A percentile compares a stretch with the other conserved stretches of the same genome.
phyloP scores from a whole-genome alignment of 2,113 vertebrate species.

The Chaenocephalus aceratus region DNA sequence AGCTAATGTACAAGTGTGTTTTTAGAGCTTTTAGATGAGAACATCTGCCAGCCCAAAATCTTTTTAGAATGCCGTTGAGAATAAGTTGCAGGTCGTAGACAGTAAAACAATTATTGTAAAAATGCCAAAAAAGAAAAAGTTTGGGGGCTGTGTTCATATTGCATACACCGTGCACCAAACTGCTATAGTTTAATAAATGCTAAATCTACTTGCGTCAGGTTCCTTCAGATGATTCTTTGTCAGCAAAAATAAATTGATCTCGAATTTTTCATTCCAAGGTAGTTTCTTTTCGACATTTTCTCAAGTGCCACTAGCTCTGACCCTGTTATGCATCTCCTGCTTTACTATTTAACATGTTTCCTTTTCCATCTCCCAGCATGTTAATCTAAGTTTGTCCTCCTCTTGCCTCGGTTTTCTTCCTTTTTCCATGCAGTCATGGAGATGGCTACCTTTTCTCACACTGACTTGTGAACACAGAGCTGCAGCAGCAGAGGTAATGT shows the following conservation, averaged over 20 bases:
- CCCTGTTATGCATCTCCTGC: neutral
- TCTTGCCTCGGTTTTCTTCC: conserved; percentile 38
- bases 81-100: neutral
- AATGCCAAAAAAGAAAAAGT: neutral
- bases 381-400: conserved; percentile 36
- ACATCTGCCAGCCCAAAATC: neutral
- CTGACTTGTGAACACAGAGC: conserved; percentile 49
- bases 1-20: neutral
- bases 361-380: conserved; percentile 19
- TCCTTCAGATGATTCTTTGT: neutral
- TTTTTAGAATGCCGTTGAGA: neutral
- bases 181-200: neutral
- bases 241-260: neutral
- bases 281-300: conserved; percentile 5
- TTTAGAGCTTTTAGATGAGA: neutral
- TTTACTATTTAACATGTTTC: conserved; percentile 37
- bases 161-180: neutral
- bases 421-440: conserved; percentile 73
- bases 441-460: conserved; percentile 67
- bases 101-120: neutral
- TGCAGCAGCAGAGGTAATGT: conserved; percentile 40
- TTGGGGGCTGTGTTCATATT: neutral
- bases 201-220: neutral
- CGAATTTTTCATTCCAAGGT: neutral
- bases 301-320: neutral